These are phyloP conservation scores for Metallyticus violacea DNA, from an alignment of 2,888 invertebrate genomes.

Conservation along the genomic window DNA sequence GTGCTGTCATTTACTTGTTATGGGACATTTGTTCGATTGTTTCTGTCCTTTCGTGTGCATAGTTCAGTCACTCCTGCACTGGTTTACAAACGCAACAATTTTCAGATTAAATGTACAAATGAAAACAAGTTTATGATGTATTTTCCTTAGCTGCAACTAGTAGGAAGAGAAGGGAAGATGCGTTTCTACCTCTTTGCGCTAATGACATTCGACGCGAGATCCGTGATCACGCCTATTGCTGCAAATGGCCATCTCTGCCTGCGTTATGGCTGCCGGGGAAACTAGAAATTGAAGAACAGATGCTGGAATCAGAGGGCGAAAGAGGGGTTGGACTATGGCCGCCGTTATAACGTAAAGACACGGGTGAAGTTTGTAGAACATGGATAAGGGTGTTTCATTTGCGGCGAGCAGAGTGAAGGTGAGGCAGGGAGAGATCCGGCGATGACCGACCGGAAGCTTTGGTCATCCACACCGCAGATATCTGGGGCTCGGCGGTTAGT, in stretches of 20 bases:
- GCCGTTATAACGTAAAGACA: constrained; percentile 1
- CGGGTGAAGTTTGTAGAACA: constrained; percentile 14
- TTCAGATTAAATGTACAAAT: neutral
- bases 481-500: constrained; percentile 1
- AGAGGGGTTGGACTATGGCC: neutral
- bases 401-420: neutral
- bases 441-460: constrained; percentile 18
- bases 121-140: neutral
- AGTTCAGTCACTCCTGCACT: too few relatives aligned
- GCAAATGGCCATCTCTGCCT: neutral
- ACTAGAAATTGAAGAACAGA: constrained; percentile 15
- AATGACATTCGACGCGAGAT: neutral
- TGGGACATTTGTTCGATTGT: too few relatives aligned
- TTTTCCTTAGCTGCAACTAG: neutral
- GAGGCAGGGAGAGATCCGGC: neutral
- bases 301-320: neutral
- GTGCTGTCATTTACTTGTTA: too few relatives aligned
- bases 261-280: neutral
- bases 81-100: too few relatives aligned
- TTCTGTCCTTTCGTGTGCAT: too few relatives aligned
- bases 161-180: too few relatives aligned
- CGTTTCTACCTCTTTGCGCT: neutral
- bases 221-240: neutral
- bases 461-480: constrained; percentile 14
- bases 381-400: constrained; percentile 18